phyloP scores from a whole-genome alignment of 2,888 invertebrate species.

The Cerastis leucographa region DNA sequence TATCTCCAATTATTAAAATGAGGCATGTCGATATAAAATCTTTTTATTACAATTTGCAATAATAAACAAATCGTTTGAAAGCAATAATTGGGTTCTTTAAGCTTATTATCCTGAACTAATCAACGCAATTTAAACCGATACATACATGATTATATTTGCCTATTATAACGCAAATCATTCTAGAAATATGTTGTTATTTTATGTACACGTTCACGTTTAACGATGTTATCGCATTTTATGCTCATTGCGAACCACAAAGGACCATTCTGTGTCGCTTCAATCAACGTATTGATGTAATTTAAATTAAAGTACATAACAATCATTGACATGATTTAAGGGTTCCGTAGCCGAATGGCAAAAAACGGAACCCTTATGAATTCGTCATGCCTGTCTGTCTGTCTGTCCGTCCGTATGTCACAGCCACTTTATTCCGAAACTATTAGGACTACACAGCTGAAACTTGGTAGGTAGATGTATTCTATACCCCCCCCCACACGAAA shows the following conservation, averaged over 20 bases:
- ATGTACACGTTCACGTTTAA: conserved; percentile 15
- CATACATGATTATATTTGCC: conserved; percentile 18
- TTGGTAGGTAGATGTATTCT: too few relatives aligned
- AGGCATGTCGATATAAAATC: conserved; percentile 1
- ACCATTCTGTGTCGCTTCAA: conserved; percentile 30
- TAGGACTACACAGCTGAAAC: too few relatives aligned
- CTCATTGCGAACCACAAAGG: conserved; percentile 17
- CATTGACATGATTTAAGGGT: too few relatives aligned
- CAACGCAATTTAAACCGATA: not conserved
- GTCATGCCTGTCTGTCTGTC: too few relatives aligned
- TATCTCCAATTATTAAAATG: conserved; percentile 11
- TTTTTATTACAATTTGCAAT: conserved; percentile 4
- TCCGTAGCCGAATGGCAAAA: too few relatives aligned
- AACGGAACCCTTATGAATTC: too few relatives aligned
- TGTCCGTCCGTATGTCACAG: too few relatives aligned
- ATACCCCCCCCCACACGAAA: too few relatives aligned
- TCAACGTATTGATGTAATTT: conserved; percentile 8
- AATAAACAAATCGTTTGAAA: not conserved
- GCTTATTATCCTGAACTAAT: conserved; percentile 25
- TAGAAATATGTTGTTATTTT: conserved; percentile 19
- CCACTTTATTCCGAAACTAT: too few relatives aligned
- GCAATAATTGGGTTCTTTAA: not conserved
- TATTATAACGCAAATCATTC: conserved; percentile 20
- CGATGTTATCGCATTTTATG: conserved; percentile 28
- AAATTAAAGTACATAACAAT: conserved; percentile 3